Evolutionary conservation across 2,113 vertebrate genomes (phyloP).

Genomic region (Hoplias malabaricus): DNA sequence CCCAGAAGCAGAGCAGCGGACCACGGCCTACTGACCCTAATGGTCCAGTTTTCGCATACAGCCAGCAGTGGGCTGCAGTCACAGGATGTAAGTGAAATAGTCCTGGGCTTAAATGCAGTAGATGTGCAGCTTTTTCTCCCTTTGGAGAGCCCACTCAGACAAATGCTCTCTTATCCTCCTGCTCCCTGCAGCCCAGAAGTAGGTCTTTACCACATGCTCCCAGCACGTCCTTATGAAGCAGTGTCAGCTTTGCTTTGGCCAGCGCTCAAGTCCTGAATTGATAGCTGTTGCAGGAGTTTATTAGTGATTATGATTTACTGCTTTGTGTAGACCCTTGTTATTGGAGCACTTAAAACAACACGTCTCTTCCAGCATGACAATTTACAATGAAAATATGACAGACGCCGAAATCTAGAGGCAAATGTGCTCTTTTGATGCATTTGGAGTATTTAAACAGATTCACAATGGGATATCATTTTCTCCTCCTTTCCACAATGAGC

Average conservation of each 20-base stretch:
- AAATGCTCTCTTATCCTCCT: constrained; percentile 40
- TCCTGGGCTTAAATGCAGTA: constrained; percentile 27
- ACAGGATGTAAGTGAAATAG: constrained; percentile 41
- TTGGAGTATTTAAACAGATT: constrained; percentile 52
- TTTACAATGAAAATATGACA: constrained; percentile 35
- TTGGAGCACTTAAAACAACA: constrained; percentile 48
- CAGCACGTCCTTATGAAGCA: constrained; percentile 27
- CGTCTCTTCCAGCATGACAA: constrained; percentile 21
- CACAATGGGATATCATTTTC: constrained; percentile 66
- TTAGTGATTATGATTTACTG: constrained; percentile 30
- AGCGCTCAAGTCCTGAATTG: constrained; percentile 27
- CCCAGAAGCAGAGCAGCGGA: constrained; percentile 30
- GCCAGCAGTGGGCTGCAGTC: constrained; percentile 7
- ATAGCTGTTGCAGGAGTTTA: constrained; percentile 39
- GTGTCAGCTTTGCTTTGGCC: constrained; percentile 39
- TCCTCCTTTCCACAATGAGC: constrained; percentile 43
- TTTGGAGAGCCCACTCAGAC: constrained; percentile 25
- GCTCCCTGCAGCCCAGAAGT: background rate
- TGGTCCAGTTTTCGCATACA: constrained; percentile 21
- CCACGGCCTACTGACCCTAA: constrained; percentile 30
- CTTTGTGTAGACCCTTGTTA: constrained; percentile 8
- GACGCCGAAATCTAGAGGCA: constrained; percentile 5
- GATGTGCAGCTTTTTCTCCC: constrained; percentile 26
- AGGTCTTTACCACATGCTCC: constrained; percentile 26
- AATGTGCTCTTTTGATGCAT: constrained; percentile 34